These are phyloP conservation scores for Oryzias celebensis DNA, from an alignment of 2,113 vertebrate species.

Conservation along the genomic window DNA sequence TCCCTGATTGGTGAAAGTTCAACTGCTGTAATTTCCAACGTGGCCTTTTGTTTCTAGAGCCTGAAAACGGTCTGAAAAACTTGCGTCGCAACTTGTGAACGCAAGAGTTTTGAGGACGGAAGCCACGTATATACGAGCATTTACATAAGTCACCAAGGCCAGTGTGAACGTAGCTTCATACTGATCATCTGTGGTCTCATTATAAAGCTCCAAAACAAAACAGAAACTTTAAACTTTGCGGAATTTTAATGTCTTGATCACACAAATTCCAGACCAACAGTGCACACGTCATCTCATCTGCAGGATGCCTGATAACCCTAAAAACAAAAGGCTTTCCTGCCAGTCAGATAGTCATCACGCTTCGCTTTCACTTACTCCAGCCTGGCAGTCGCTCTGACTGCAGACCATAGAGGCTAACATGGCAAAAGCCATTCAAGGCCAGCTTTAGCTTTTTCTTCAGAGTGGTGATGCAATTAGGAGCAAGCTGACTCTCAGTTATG, in stretches of 20 bases:
- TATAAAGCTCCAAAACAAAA: not conserved
- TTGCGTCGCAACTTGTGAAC: too few species aligned
- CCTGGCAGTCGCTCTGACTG: constrained; percentile 29
- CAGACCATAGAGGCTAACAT: constrained; percentile 19
- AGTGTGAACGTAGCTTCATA: not conserved
- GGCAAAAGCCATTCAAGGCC: constrained; percentile 26
- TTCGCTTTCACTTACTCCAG: constrained; percentile 52
- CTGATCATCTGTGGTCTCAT: not conserved
- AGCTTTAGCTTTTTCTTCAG: constrained; percentile 32
- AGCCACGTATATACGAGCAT: too few species aligned
- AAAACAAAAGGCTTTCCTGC: constrained; percentile 69
- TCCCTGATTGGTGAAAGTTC: too few species aligned
- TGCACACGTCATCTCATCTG: constrained; percentile 56
- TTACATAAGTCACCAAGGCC: too few species aligned
- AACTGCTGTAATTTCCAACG: too few species aligned
- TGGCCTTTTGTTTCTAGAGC: too few species aligned
- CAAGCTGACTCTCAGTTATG: constrained; percentile 22
- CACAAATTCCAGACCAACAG: constrained; percentile 21
- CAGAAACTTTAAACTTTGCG: not conserved
- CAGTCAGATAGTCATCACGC: constrained; percentile 63
- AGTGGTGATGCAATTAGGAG: constrained; percentile 17
- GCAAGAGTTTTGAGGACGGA: too few species aligned
- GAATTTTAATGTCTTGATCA: not conserved
- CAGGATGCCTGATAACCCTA: constrained; percentile 59
- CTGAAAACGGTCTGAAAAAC: too few species aligned